These are phyloP conservation scores for Montipora cactus DNA, from an alignment of 64 coral and sea anemone species.

Conservation along the genomic window DNA sequence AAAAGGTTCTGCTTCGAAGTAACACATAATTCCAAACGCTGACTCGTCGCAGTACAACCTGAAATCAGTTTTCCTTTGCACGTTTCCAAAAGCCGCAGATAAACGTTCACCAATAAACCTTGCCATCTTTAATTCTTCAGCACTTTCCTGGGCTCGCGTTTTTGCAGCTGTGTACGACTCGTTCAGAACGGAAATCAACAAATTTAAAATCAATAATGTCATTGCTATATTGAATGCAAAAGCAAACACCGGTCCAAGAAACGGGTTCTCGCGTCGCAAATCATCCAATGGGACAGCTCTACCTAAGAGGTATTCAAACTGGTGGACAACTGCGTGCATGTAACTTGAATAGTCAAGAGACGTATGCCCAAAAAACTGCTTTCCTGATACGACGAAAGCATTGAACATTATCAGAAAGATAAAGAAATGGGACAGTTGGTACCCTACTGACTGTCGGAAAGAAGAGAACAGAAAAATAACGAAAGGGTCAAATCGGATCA, in stretches of 20 bases:
- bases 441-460: conserved; percentile 27
- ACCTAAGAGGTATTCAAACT: conserved; percentile 17
- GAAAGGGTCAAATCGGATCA: conserved; percentile 25
- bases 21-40: conserved; percentile 1
- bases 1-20: conserved; percentile 2
- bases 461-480: conserved; percentile 17
- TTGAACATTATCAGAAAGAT: not conserved
- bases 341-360: not conserved
- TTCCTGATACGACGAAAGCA: conserved; percentile 4
- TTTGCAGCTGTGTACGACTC: not conserved
- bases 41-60: conserved; percentile 11
- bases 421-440: not conserved
- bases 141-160: not conserved
- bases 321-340: not conserved
- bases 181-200: conserved; percentile 6
- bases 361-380: not conserved
- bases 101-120: conserved; percentile 6
- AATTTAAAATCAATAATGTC: not conserved
- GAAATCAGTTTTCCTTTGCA: not conserved
- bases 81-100: not conserved
- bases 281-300: conserved; percentile 15
- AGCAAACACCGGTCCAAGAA: not conserved
- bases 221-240: not conserved
- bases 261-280: not conserved
- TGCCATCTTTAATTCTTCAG: conserved; percentile 23